A percentile compares a stretch with the other conserved stretches of the same genome.
These are phyloP conservation scores for Andrena marginata DNA, from an alignment of 2,888 invertebrate species.

Conservation along the genomic window DNA sequence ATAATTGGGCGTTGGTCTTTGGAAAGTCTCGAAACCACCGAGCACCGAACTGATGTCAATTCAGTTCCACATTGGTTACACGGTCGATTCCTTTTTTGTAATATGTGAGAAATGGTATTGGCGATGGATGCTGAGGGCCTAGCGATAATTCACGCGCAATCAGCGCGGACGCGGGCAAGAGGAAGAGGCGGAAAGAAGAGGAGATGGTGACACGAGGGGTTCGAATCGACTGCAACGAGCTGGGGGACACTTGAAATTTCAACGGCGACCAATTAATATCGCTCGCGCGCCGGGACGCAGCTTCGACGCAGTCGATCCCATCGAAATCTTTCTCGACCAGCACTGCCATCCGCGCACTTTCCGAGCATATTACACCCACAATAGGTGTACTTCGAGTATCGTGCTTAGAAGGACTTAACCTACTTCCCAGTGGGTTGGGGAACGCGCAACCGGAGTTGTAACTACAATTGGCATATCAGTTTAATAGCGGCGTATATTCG, in stretches of 20 bases:
- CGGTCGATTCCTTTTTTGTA: no score
- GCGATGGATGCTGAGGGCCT: conserved; percentile 49
- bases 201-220: conserved; percentile 13
- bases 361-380: conserved; percentile 29
- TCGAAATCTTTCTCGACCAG: conserved; percentile 62
- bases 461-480: conserved; percentile 74
- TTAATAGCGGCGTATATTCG: conserved; percentile 47
- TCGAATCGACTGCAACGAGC: conserved; percentile 37
- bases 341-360: conserved; percentile 71
- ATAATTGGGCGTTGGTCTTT: background rate
- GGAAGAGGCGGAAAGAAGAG: conserved; percentile 1
- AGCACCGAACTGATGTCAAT: no score
- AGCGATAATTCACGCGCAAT: conserved; percentile 36
- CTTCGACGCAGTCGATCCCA: conserved; percentile 46
- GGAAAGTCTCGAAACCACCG: no score
- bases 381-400: conserved; percentile 46
- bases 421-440: conserved; percentile 39
- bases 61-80: no score
- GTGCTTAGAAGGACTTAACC: conserved; percentile 48
- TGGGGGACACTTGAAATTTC: conserved; percentile 7
- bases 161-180: conserved; percentile 42
- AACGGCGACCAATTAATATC: conserved; percentile 22
- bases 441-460: conserved; percentile 63
- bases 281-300: background rate
- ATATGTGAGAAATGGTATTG: background rate